Evolutionary conservation across 2,888 invertebrate genomes (phyloP), one percentile per base, ranked within the genome.

Genomic region (Chrysodeixis includens): DNA sequence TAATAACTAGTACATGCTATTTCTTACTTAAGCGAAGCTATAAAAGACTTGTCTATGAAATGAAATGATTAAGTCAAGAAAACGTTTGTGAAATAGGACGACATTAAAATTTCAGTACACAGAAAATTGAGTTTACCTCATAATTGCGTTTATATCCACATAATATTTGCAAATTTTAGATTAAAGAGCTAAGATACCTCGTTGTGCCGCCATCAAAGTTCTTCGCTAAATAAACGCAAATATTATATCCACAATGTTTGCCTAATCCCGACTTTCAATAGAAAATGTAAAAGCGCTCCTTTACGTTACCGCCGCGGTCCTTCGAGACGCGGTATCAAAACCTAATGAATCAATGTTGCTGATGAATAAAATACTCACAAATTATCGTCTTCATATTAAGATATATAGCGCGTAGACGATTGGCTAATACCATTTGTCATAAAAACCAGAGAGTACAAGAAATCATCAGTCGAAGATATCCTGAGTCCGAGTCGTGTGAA

Each of bases 381-480:
- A 40, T n/a, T n/a, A n/a, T n/a, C n/a, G n/a, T 40, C 3, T 40
- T 4, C 40, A n/a, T 40, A 40, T 14, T 14, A 14, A 2, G 40
- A 46, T 18, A 8, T 35, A 12, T 12, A n/a, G n/a, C 14, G 1
- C n/a, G 18, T 46, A 7, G 3, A 9, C n/a, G 9, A 0, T 18
- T 7, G n/a, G n/a, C n/a, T 8, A 10, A 18, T 49, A 49, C 20
- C 5, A 20, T 20, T 18, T 20, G 16, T 18, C 30, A 20, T n/a
- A 60, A 71, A 32, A 59, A 71, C n/a, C 35, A 49, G 69, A 53
- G 26, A 52, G 44, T 52, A 55, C 55, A 10, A 66, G 75, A 66
- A 59, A 75, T 70, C 12, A 40, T 61, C 54, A 81, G 78, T 63
- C 68, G 59, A 81, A 78, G 79, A 78, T 64, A 56, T 71, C 40